phyloP scores from a whole-genome alignment of 2,113 vertebrate genomes.

The Pterocles burchelli region DNA sequence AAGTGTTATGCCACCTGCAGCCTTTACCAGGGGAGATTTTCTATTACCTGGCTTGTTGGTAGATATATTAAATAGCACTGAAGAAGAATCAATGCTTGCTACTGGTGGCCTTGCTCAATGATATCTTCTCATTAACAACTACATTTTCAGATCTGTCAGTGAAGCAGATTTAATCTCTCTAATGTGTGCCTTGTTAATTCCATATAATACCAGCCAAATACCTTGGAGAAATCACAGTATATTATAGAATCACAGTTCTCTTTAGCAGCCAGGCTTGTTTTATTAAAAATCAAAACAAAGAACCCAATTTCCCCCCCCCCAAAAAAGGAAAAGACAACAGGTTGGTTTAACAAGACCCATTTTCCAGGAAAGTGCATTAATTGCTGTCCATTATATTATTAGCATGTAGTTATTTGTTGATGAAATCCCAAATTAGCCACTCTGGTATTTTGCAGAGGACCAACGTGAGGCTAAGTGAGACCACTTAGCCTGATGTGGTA shows the following conservation, averaged over 20 bases:
- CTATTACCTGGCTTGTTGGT: neutral
- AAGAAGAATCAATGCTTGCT: neutral
- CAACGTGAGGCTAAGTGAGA: slow-evolving; percentile 3
- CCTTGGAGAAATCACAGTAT: slow-evolving; percentile 29
- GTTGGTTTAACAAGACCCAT: neutral
- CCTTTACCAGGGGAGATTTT: slow-evolving; percentile 15
- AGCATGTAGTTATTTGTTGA: slow-evolving; percentile 32
- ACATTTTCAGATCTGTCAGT: slow-evolving; percentile 57
- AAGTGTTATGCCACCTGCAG: neutral
- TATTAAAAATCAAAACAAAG: slow-evolving; percentile 7
- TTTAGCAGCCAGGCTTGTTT: neutral
- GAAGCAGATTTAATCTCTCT: slow-evolving; percentile 62
- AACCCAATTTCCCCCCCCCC: neutral
- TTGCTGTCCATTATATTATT: slow-evolving; percentile 16
- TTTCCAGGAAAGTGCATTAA: neutral
- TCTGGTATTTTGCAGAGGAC: slow-evolving; percentile 17
- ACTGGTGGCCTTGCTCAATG: slow-evolving; percentile 11
- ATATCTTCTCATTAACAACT: slow-evolving; percentile 54
- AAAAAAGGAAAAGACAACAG: neutral
- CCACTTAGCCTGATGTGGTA: neutral
- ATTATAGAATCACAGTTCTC: slow-evolving; percentile 15
- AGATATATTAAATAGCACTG: neutral
- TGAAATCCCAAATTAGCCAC: slow-evolving; percentile 41
- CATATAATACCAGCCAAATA: slow-evolving; percentile 55
- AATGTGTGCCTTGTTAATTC: slow-evolving; percentile 58